These are phyloP conservation scores for Corythornis cristatus DNA, from an alignment of 2,113 vertebrate genomes.

Conservation along the genomic window DNA sequence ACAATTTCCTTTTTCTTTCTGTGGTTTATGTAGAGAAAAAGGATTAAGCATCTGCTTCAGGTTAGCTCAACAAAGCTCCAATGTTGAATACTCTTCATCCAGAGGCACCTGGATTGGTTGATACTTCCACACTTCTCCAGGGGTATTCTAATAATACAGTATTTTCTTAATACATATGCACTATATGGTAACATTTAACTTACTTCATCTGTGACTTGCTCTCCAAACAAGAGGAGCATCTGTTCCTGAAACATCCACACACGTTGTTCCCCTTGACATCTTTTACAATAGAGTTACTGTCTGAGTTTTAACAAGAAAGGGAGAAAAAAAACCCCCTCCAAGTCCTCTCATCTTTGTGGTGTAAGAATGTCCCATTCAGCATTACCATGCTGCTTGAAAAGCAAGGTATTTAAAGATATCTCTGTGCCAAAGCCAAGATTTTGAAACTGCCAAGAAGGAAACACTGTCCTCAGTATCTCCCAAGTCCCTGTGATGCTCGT, in stretches of 20 bases:
- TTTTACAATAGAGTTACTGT: neutral
- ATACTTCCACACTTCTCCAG: neutral
- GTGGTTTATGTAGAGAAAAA: neutral
- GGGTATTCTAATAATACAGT: neutral
- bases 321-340: neutral
- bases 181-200: neutral
- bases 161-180: neutral
- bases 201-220: neutral
- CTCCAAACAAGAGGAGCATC: neutral
- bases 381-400: neutral
- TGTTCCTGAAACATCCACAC: neutral
- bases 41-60: neutral
- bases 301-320: neutral
- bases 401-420: neutral
- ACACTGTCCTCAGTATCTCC: neutral
- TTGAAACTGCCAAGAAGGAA: neutral
- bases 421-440: neutral
- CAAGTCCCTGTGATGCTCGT: neutral
- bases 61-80: neutral
- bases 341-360: neutral
- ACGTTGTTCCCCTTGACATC: neutral
- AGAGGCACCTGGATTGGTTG: neutral
- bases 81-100: neutral
- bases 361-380: neutral
- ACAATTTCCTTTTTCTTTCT: neutral